Percentiles rank a stretch among this genome's conserved stretches.
phyloP scores from a whole-genome alignment of 2,797 vertebrate species.

The Cercopithecus neglectus region DNA sequence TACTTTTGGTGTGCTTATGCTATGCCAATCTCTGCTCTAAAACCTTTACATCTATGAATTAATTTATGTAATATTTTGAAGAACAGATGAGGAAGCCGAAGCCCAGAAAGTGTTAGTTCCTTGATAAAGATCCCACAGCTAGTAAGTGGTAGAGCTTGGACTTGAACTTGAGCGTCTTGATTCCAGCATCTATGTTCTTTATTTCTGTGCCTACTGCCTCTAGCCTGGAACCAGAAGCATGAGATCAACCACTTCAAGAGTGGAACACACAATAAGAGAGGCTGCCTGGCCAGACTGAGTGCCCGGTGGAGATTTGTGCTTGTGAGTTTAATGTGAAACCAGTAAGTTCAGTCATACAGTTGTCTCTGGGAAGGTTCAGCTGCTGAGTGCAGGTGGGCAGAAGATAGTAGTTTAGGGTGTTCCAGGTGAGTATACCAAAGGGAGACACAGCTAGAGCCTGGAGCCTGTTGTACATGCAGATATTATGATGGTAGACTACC shows the following conservation, averaged over 20 bases:
- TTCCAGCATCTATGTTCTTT: not conserved
- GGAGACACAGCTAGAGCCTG: not conserved
- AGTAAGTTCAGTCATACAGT: not conserved
- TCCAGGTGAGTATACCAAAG: not conserved
- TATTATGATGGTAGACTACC: not conserved
- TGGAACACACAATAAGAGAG: not conserved
- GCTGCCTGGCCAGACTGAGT: not conserved
- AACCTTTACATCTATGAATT: not conserved
- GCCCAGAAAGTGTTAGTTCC: not conserved
- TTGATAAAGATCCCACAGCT: not conserved
- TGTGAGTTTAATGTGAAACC: not conserved
- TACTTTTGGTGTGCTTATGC: not conserved
- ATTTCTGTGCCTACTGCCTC: accelerated
- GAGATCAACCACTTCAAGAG: not conserved
- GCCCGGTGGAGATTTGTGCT: not conserved
- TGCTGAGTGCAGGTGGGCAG: not conserved
- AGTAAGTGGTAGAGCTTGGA: too few species aligned
- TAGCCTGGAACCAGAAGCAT: not conserved
- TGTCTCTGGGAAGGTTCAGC: not conserved
- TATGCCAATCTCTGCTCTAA: not conserved
- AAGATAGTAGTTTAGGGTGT: not conserved
- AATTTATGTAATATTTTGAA: not conserved
- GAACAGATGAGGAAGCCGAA: not conserved
- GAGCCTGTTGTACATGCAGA: not conserved
- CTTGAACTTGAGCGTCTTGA: not conserved